phyloP scores from a whole-genome alignment of 2,888 invertebrate species.

The Hydropsyche betteni region DNA sequence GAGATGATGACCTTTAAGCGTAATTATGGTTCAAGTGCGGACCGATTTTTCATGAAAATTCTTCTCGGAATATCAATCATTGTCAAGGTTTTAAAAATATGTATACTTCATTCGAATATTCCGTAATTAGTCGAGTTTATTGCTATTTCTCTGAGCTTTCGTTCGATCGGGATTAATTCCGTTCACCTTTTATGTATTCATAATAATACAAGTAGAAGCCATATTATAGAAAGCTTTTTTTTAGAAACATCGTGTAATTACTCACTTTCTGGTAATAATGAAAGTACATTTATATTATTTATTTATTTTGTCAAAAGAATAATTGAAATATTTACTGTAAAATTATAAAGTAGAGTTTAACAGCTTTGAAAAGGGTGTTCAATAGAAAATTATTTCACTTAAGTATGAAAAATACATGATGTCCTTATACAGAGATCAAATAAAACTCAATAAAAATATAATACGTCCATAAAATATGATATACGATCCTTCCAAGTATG shows the following conservation, averaged over 20 bases:
- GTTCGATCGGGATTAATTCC: slow-evolving; percentile 16
- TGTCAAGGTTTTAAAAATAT: too few species aligned
- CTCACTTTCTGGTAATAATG: background rate
- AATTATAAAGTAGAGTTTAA: too few species aligned
- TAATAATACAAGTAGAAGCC: background rate
- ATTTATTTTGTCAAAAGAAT: too few species aligned
- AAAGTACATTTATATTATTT: background rate
- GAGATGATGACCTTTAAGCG: slow-evolving; percentile 2
- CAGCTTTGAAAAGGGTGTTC: too few species aligned
- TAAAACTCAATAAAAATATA: slow-evolving; percentile 30
- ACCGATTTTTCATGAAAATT: slow-evolving; percentile 1
- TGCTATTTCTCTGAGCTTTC: slow-evolving; percentile 13
- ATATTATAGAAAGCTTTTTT: slow-evolving; percentile 6
- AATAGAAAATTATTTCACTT: too few species aligned
- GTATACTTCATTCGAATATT: background rate
- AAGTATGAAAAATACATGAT: too few species aligned
- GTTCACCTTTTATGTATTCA: background rate
- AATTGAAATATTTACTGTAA: too few species aligned
- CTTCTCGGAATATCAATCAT: background rate
- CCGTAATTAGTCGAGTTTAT: background rate
- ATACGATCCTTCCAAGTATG: slow-evolving; percentile 14
- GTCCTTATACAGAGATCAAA: slow-evolving; percentile 4
- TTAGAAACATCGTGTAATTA: background rate
- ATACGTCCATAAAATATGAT: slow-evolving; percentile 29
- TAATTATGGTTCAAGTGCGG: background rate